Base-by-base conservation (phyloP, 2,888 invertebrate genomes). In the Tiliacea citrago region DNA sequence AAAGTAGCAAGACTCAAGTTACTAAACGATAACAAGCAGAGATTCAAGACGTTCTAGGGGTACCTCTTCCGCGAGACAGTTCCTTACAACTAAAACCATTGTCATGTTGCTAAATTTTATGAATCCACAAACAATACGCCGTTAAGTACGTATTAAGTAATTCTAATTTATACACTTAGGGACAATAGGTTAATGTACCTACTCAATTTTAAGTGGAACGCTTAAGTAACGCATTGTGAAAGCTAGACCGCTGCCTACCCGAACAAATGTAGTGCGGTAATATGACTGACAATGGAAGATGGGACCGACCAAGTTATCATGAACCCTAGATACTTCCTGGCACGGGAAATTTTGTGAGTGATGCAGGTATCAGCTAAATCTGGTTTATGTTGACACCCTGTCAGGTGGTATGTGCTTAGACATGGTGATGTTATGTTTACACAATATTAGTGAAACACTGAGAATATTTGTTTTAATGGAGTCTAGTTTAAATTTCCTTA, bases 211-310 rank as follows among this genome's bases (percentile, higher is more conserved):
- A 90, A 90, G 79, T 86, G 62, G 87, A 84, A 85, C 87, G 73
- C 81, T 89, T 87, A 88, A 86, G 86, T 84, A 82, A 86, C 62
- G 47, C 35, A 73, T 89, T 89, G 86, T 79, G 85, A 87, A 89
- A 90, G 86, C 77, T 80, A 81, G 69, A 72, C 45, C 62, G 58
- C 77, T 83, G 79, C 77, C 81, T 79, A 81, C 78, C 78, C 62
- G 80, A 79, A 80, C 84, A 81, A 84, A 85, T 84, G 82, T 79
- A 45, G 67, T 85, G 82, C 83, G 68, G 81, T 83, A 83, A 85
- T 85, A 84, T 86, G 82, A 81, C 68, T 78, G 71, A 87, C 86
- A 89, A 77, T 83, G 24, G 80, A 77, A 77, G 77, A 86, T 77
- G 70, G 24, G 24, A 49, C 39, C 24, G 7, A 63, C 86, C 83